phyloP scores from a whole-genome alignment of 30 jellyfish, hydroid and myxozoan species.

The Cassiopea xamachana region DNA sequence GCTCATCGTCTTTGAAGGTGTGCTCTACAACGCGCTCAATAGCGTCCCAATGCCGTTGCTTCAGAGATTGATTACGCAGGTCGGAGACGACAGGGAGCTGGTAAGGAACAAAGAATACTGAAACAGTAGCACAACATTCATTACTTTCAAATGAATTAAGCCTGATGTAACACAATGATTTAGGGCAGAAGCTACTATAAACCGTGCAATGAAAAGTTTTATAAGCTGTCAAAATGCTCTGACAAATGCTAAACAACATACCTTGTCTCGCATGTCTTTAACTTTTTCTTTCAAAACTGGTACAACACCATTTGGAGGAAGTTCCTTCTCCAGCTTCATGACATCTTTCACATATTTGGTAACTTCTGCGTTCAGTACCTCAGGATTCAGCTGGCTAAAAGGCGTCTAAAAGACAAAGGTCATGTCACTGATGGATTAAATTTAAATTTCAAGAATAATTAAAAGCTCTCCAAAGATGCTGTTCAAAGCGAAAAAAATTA shows the following conservation, averaged over 20 bases:
- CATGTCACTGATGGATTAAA: too few relatives aligned
- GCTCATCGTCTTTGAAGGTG: slow-evolving; percentile 77
- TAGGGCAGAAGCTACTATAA: too few relatives aligned
- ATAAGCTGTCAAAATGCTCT: too few relatives aligned
- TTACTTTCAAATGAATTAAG: too few relatives aligned
- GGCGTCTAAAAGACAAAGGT: slow-evolving; percentile 61
- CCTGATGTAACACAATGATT: too few relatives aligned
- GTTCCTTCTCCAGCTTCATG: slow-evolving; percentile 92
- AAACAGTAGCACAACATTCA: too few relatives aligned
- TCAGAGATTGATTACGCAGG: slow-evolving; percentile 92
- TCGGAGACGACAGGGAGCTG: slow-evolving; percentile 97
- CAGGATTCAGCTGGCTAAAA: slow-evolving; percentile 87
- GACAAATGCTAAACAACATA: not conserved
- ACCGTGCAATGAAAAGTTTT: too few relatives aligned
- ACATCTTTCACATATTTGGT: slow-evolving; percentile 95
- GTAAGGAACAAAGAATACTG: not conserved
- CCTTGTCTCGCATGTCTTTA: slow-evolving; percentile 95
- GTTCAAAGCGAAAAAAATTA: too few relatives aligned
- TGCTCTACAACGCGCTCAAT: slow-evolving; percentile 85
- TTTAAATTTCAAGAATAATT: too few relatives aligned
- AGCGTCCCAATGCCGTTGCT: slow-evolving; percentile 98
- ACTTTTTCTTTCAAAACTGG: slow-evolving; percentile 96
- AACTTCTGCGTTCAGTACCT: slow-evolving; percentile 77
- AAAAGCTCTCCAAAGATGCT: too few relatives aligned
- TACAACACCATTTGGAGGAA: slow-evolving; percentile 98